Conservation (phyloP, 2,113 vertebrate species). For the Pica pica region DNA sequence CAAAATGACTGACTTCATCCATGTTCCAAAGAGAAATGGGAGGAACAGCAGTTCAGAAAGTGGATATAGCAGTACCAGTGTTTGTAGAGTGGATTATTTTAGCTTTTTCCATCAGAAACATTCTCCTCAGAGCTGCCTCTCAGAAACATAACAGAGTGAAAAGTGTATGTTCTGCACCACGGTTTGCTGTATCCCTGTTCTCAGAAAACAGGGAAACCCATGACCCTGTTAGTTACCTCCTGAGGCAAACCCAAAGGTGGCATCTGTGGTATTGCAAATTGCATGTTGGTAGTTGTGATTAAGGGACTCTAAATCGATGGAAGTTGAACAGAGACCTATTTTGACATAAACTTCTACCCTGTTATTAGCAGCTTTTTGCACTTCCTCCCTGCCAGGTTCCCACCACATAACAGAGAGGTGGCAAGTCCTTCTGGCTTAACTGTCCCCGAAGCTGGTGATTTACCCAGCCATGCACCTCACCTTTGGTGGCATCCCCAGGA, state of each 20-base stretch:
- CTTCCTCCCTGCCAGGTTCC: neutral
- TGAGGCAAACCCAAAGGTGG: neutral
- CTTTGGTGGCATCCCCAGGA: neutral
- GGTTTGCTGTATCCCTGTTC: neutral
- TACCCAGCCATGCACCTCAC: neutral
- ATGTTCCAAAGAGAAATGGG: neutral
- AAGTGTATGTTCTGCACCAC: neutral
- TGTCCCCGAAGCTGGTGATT: neutral
- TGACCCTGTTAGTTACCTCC: neutral
- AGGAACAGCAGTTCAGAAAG: neutral
- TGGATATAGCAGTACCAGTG: neutral
- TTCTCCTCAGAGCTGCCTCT: neutral
- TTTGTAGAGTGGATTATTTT: neutral
- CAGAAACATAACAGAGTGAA: neutral
- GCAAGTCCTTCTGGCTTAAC: neutral
- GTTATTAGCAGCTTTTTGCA: neutral
- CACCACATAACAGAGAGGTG: neutral
- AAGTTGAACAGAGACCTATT: neutral
- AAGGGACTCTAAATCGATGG: neutral
- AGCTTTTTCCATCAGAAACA: neutral
- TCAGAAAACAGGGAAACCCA: neutral
- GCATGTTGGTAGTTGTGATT: neutral
- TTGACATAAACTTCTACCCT: neutral
- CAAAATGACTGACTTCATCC: neutral
- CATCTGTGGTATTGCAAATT: neutral